Base-by-base conservation (phyloP, 2,113 vertebrate genomes). In the Climacteris rufus region DNA sequence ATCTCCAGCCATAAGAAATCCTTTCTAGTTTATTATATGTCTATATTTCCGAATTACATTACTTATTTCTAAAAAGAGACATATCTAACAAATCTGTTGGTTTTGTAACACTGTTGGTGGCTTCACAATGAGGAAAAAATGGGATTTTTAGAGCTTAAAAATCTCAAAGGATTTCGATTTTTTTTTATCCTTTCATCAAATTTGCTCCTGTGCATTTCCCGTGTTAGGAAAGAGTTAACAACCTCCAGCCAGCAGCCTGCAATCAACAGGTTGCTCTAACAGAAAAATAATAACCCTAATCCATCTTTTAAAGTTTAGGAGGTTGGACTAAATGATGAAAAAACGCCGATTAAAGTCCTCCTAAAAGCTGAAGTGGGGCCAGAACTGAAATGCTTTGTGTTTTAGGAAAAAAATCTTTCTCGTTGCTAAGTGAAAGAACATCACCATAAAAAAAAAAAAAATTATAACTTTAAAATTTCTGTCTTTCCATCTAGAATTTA, bases 231-330 rank as follows among this genome's bases (percentile, higher is more conserved):
- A 96, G 94, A 93, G 96, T 95, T 93, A 90, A 96, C 84, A 87
- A 84, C 83, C 88, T 87, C 72, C 95, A 95, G 94, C 94, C 93
- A 92, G 83, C 64, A 68, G 89, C 39, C 37, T 86, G 80, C 90
- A 94, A 96, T 92, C 97, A 98, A 97, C 96, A 98, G 97, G 97
- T 97, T 96, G 92, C 52, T 95, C 89, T 95, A 75, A 70, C 65
- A 94, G 91, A 85, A 96, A 96, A 95, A 85, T 93, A 78, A 93
- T 91, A 93, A 90, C 90, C 94, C 89, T 64, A 89, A 64, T 90
- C 89, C 53, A 64, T 60, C 86, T 72, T 79, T 96, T 93, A 91
- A 90, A 95, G 96, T 93, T 93, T 86, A 39, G 57, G 53, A 94
- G 87, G 59, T 92, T 94, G 90, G 45, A 94, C 94, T 93, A 93